Evolutionary conservation across 2,888 invertebrate species (phyloP).

Genomic region (Frankliniella fusca): DNA sequence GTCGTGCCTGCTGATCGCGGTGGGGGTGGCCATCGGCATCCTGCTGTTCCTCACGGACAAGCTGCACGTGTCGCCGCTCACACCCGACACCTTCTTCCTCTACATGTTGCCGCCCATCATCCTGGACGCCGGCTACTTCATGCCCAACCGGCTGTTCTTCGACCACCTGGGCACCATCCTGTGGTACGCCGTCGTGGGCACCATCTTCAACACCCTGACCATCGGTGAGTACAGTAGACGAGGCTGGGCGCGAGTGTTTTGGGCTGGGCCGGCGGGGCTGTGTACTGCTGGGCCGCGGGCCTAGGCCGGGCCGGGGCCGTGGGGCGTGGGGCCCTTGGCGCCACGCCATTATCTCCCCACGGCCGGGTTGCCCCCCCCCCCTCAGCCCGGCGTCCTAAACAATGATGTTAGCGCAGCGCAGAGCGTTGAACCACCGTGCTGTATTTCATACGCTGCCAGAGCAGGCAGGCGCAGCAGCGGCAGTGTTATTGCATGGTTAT

Average conservation of each 20-base stretch:
- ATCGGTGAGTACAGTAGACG: slow-evolving; percentile 62
- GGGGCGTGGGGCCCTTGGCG: not conserved
- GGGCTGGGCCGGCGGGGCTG: too few species aligned
- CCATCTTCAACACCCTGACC: slow-evolving; percentile 89
- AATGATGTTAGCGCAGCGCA: not conserved
- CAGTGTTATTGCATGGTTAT: too few species aligned
- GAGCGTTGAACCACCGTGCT: not conserved
- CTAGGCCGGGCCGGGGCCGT: too few species aligned
- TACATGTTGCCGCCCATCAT: slow-evolving; percentile 98
- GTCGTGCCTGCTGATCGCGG: slow-evolving; percentile 91
- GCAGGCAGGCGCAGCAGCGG: too few species aligned
- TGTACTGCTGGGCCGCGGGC: too few species aligned
- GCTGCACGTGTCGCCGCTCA: slow-evolving; percentile 79
- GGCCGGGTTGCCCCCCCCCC: not conserved
- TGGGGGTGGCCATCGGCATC: slow-evolving; percentile 89
- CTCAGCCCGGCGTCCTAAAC: not conserved
- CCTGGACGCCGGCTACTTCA: slow-evolving; percentile 97
- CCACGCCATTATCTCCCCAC: not conserved
- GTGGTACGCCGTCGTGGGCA: slow-evolving; percentile 90
- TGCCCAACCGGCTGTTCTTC: slow-evolving; percentile 97
- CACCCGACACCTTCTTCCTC: slow-evolving; percentile 93
- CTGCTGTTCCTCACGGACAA: slow-evolving; percentile 71
- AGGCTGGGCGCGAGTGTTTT: too few species aligned
- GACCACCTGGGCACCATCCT: slow-evolving; percentile 96
- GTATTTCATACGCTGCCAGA: too few species aligned